Evolutionary conservation across 2,113 vertebrate genomes (phyloP).

Genomic region (Mus pahari): DNA sequence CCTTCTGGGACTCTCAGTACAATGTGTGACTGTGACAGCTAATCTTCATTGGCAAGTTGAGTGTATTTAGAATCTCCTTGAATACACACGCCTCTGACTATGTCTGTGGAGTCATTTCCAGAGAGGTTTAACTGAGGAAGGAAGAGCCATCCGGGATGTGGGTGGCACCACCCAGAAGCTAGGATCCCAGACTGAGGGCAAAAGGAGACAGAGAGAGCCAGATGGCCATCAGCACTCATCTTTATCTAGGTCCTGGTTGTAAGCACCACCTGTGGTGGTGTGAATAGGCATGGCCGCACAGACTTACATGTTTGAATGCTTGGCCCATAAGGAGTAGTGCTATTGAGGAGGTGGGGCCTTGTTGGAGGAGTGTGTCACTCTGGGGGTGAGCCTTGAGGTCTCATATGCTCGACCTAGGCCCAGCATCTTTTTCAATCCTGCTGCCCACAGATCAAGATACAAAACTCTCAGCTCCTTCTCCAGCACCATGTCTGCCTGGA

Average conservation of each 20-base stretch:
- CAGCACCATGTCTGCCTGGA: neutral
- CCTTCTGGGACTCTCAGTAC: neutral
- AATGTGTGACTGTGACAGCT: neutral
- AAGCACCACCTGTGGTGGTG: neutral
- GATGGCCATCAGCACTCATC: neutral
- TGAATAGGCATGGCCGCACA: neutral
- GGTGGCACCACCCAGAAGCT: neutral
- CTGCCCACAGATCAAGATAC: neutral
- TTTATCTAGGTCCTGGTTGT: neutral
- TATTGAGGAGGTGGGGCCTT: neutral
- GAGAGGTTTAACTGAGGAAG: neutral
- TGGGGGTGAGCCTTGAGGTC: neutral
- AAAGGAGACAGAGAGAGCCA: neutral
- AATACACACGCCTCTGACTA: neutral
- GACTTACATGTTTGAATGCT: neutral
- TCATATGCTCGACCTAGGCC: neutral
- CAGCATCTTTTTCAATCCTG: neutral
- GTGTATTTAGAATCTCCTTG: neutral
- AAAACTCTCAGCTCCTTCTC: neutral
- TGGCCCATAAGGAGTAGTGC: neutral
- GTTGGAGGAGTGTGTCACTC: neutral
- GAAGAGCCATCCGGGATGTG: neutral
- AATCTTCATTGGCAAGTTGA: neutral
- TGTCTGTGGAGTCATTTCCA: neutral
- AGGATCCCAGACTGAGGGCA: neutral